These are phyloP conservation scores for Channa argus DNA, from an alignment of 2,113 vertebrate species.

Conservation along the genomic window DNA sequence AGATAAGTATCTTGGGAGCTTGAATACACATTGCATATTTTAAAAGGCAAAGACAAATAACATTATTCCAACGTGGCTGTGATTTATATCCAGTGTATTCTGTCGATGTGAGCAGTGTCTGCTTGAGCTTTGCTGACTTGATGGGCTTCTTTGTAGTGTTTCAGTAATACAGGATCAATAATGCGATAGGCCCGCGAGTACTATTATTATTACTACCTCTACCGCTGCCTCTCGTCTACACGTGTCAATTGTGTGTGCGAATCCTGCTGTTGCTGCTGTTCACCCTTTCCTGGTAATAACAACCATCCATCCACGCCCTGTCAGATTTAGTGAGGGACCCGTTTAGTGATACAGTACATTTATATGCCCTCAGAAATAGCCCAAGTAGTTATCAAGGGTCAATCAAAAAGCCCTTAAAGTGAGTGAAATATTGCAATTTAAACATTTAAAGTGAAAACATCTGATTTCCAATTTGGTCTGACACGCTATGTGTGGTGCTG, in stretches of 20 bases:
- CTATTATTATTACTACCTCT: constrained; percentile 46
- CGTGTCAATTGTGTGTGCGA: constrained; percentile 31
- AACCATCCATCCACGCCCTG: constrained; percentile 51
- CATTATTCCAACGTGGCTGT: background rate
- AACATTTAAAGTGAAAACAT: constrained; percentile 28
- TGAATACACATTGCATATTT: constrained; percentile 29
- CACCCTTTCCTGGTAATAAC: constrained; percentile 37
- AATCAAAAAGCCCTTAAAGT: constrained; percentile 23
- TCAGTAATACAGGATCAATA: constrained; percentile 73
- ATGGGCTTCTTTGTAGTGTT: constrained; percentile 57
- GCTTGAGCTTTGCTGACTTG: constrained; percentile 58
- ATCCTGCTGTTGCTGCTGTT: constrained; percentile 19
- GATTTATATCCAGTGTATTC: constrained; percentile 33
- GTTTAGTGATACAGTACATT: constrained; percentile 42
- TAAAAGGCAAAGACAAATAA: background rate
- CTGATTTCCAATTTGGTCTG: background rate
- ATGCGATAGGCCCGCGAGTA: constrained; percentile 40
- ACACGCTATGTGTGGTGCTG: background rate
- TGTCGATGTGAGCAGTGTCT: constrained; percentile 57
- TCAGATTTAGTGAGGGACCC: constrained; percentile 43
- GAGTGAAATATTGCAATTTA: constrained; percentile 29
- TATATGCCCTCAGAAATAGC: constrained; percentile 52
- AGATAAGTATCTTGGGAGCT: background rate
- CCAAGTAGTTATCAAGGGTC: constrained; percentile 42
- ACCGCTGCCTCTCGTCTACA: constrained; percentile 26